Evolutionary conservation across 1,140 invertebrate species (phyloP).

Genomic region (Drosophila setifemur): DNA sequence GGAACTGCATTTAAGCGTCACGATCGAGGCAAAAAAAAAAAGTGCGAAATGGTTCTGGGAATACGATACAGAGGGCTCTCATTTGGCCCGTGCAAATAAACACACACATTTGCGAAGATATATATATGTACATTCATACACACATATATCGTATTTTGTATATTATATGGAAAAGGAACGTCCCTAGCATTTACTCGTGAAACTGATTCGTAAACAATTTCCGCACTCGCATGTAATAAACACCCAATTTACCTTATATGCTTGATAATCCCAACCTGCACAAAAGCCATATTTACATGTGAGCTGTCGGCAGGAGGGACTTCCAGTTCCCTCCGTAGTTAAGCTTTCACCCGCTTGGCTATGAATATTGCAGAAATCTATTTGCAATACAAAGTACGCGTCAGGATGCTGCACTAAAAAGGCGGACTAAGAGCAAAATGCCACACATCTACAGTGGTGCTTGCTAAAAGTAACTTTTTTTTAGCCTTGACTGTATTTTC

Average conservation of each 20-base stretch:
- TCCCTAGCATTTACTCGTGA: conserved; percentile 12
- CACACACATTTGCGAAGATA: not conserved
- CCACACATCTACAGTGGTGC: not conserved
- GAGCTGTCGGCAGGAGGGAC: not conserved
- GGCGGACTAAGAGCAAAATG: not conserved
- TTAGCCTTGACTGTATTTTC: no score
- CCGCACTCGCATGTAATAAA: conserved; percentile 16
- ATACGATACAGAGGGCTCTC: conserved; percentile 18
- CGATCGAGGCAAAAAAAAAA: conserved; percentile 32
- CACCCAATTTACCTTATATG: not conserved
- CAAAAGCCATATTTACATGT: conserved; percentile 2
- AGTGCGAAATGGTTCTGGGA: conserved; percentile 42
- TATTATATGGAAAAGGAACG: conserved; percentile 9
- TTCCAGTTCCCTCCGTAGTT: conserved; percentile 2
- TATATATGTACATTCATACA: not conserved
- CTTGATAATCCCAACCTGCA: not conserved
- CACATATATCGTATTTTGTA: no score
- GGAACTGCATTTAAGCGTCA: conserved; percentile 35
- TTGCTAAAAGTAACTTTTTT: no score
- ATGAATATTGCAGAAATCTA: conserved; percentile 33
- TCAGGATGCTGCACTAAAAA: not conserved
- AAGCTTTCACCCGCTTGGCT: not conserved
- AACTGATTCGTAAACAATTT: conserved; percentile 35
- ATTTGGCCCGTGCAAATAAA: conserved; percentile 16
- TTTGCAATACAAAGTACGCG: conserved; percentile 9